Conservation (phyloP, 2,888 invertebrate genomes). For the Rhaphigaster nebulosa region DNA sequence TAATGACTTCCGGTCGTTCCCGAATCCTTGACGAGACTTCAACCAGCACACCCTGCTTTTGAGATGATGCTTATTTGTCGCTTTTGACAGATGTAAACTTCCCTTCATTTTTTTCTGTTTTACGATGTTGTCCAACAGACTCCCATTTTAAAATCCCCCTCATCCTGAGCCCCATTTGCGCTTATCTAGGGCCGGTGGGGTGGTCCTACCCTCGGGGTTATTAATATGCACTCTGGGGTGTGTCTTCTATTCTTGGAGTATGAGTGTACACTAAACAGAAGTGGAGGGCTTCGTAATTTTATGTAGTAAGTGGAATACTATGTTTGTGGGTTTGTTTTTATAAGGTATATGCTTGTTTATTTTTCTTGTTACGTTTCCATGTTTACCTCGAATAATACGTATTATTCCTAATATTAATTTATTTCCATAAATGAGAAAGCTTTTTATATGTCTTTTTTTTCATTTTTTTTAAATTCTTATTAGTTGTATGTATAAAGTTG, state of each 20-base stretch:
- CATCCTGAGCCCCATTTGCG: constrained; percentile 4
- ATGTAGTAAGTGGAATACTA: background rate
- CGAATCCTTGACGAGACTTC: background rate
- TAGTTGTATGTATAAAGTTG: no score
- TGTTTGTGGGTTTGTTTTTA: background rate
- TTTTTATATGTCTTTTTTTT: no score
- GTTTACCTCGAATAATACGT: background rate
- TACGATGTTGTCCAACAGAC: constrained; percentile 34
- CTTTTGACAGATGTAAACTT: constrained; percentile 33
- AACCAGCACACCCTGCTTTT: background rate
- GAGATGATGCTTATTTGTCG: constrained; percentile 31
- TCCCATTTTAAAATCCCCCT: background rate
- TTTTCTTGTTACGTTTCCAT: background rate
- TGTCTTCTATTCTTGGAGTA: constrained; percentile 8
- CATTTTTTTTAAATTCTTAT: no score
- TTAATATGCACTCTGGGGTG: constrained; percentile 27
- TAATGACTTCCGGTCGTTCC: background rate
- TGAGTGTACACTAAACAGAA: background rate
- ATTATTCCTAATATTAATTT: background rate
- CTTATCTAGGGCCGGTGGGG: background rate
- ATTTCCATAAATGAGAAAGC: no score
- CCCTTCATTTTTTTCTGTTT: constrained; percentile 24
- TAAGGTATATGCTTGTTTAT: background rate
- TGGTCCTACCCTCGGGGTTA: background rate
- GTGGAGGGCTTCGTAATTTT: background rate